Evolutionary conservation across 2,113 vertebrate species (phyloP).

Genomic region (Anolis sagrei): DNA sequence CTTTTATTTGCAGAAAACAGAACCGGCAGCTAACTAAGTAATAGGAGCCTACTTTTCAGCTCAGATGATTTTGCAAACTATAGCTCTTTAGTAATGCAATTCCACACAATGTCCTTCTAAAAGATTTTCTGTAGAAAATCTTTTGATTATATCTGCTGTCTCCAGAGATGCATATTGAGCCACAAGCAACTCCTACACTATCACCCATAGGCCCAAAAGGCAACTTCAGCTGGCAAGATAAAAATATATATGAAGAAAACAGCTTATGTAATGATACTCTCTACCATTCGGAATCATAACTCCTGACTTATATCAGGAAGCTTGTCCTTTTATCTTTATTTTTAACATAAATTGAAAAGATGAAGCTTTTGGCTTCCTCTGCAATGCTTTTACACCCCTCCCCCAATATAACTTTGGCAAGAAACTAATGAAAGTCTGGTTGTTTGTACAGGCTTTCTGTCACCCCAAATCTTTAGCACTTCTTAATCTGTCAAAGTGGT

Average conservation of each 20-base stretch:
- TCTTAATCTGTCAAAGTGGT: constrained; percentile 4
- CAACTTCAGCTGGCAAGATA: neutral
- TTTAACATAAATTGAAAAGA: constrained; percentile 44
- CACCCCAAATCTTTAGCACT: neutral
- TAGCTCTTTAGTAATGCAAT: constrained; percentile 17
- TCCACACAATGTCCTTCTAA: neutral
- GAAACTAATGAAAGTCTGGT: constrained; percentile 23
- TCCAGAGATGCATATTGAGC: neutral
- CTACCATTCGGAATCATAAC: neutral
- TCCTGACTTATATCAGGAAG: constrained; percentile 18
- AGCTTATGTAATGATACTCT: neutral
- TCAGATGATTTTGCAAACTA: constrained; percentile 8
- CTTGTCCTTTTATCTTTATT: constrained; percentile 48
- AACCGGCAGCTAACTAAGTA: neutral
- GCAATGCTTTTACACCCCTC: neutral
- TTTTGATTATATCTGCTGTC: neutral
- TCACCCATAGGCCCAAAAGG: neutral
- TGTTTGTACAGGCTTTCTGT: constrained; percentile 13
- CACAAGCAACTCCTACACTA: neutral
- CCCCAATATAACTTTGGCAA: constrained; percentile 18
- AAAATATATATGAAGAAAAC: constrained; percentile 12
- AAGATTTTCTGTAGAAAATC: neutral
- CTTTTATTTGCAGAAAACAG: neutral
- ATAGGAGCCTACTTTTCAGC: neutral
- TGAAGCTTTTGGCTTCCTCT: constrained; percentile 29